phyloP scores from a whole-genome alignment of 2,888 invertebrate species.

The Magallana nippona region DNA sequence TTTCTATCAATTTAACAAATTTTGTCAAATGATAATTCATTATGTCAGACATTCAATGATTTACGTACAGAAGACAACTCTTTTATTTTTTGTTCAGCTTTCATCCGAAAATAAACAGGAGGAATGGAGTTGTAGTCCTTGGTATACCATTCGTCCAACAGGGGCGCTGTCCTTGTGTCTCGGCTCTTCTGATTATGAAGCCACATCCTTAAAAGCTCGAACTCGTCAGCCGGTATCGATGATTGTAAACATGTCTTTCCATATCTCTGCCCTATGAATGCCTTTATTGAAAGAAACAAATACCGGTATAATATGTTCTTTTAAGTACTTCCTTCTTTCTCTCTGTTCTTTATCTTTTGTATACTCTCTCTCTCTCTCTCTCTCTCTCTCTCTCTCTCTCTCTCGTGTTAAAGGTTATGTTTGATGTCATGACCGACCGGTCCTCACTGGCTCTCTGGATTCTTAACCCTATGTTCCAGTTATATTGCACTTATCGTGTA shows the following conservation, averaged over 20 bases:
- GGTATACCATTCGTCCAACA: conserved; percentile 75
- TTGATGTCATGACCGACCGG: too few species aligned
- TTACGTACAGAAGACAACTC: conserved; percentile 58
- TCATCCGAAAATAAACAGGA: conserved; percentile 68
- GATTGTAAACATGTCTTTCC: conserved; percentile 70
- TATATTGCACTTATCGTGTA: too few species aligned
- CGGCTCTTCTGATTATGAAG: conserved; percentile 70
- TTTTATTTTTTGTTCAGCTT: conserved; percentile 54
- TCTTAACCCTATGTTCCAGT: too few species aligned
- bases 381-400: conserved; percentile 7
- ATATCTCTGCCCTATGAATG: conserved; percentile 76
- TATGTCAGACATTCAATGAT: neutral
- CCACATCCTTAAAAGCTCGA: conserved; percentile 66
- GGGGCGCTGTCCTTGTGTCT: conserved; percentile 68
- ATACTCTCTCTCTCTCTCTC: neutral
- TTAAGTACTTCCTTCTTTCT: neutral
- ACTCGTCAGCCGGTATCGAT: conserved; percentile 70
- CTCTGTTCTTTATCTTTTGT: neutral
- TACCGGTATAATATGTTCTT: neutral
- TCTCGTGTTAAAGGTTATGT: too few species aligned
- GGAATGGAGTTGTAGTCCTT: conserved; percentile 74
- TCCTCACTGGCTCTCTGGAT: too few species aligned
- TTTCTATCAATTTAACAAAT: neutral
- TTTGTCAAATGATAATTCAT: too few species aligned
- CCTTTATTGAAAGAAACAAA: conserved; percentile 58